Conservation (phyloP, 2,797 vertebrate species). For the Aphelocoma californica region DNA sequence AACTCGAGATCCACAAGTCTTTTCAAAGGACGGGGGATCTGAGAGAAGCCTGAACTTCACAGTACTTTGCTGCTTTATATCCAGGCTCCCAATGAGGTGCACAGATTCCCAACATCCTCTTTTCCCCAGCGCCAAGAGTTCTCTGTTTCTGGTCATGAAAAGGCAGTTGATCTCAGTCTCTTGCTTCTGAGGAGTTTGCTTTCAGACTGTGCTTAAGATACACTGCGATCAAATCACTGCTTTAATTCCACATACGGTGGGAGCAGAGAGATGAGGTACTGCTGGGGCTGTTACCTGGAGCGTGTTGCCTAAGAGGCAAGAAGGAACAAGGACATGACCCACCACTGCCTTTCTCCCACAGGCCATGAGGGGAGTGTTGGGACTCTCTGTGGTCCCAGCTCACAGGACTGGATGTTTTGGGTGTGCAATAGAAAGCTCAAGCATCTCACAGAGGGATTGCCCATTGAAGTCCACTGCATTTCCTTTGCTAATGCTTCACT, state of each 20-base stretch:
- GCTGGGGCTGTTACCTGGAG: neutral
- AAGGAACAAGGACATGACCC: neutral
- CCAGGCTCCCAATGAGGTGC: neutral
- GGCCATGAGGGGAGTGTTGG: neutral
- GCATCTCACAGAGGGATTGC: neutral
- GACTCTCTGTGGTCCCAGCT: neutral
- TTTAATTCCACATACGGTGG: neutral
- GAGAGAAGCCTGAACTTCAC: neutral
- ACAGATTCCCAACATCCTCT: fast-evolving
- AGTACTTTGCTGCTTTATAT: neutral
- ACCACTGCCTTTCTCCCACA: neutral
- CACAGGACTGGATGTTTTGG: neutral
- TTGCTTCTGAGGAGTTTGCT: neutral
- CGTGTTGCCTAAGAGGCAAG: neutral
- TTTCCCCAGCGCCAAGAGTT: neutral
- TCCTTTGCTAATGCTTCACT: neutral
- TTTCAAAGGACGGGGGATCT: neutral
- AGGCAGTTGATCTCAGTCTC: neutral
- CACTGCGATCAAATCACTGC: fast-evolving
- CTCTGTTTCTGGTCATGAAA: neutral
- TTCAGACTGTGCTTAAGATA: neutral
- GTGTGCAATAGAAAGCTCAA: neutral
- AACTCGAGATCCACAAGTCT: neutral
- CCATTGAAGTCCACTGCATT: neutral
- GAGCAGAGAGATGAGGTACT: neutral